These are phyloP conservation scores for Heliconius sara DNA, from an alignment of 2,888 invertebrate genomes.

Conservation along the genomic window DNA sequence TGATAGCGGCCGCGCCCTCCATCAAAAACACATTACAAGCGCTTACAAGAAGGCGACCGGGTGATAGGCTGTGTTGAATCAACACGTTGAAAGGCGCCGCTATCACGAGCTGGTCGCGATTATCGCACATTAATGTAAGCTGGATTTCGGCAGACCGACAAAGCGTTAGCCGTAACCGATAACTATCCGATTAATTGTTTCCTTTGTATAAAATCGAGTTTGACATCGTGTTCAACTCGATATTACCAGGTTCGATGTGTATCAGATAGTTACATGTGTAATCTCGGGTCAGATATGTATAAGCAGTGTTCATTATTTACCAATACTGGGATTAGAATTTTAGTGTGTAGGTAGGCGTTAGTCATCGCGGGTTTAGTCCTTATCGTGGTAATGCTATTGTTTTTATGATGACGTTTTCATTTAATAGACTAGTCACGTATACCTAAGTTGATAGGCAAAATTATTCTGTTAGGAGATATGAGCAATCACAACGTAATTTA, in stretches of 20 bases:
- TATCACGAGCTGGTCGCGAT: conserved; percentile 70
- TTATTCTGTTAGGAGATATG: neutral
- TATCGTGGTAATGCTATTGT: conserved; percentile 14
- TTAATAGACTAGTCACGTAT: conserved; percentile 9
- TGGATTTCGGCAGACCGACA: conserved; percentile 81
- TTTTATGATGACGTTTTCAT: conserved; percentile 13
- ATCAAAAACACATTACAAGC: conserved; percentile 78
- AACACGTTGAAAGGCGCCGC: conserved; percentile 78
- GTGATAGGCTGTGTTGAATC: conserved; percentile 67
- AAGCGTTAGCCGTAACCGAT: conserved; percentile 69
- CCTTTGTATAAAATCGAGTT: conserved; percentile 65
- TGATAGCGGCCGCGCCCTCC: conserved; percentile 72
- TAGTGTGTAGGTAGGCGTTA: conserved; percentile 26
- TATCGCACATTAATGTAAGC: conserved; percentile 74
- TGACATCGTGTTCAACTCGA: conserved; percentile 70
- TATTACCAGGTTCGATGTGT: conserved; percentile 62
- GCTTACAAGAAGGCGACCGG: conserved; percentile 71
- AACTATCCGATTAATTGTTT: conserved; percentile 78
- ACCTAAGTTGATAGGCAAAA: neutral
- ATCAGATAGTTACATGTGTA: conserved; percentile 62
- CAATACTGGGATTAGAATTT: conserved; percentile 51
- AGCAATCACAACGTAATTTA: neutral
- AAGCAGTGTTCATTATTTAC: conserved; percentile 52
- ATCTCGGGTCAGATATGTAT: conserved; percentile 54
- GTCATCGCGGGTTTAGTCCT: conserved; percentile 30